A percentile compares a stretch with the other conserved stretches of the same genome.
Evolutionary conservation across 2,113 vertebrate species (phyloP).

Genomic region (Malurus melanocephalus): DNA sequence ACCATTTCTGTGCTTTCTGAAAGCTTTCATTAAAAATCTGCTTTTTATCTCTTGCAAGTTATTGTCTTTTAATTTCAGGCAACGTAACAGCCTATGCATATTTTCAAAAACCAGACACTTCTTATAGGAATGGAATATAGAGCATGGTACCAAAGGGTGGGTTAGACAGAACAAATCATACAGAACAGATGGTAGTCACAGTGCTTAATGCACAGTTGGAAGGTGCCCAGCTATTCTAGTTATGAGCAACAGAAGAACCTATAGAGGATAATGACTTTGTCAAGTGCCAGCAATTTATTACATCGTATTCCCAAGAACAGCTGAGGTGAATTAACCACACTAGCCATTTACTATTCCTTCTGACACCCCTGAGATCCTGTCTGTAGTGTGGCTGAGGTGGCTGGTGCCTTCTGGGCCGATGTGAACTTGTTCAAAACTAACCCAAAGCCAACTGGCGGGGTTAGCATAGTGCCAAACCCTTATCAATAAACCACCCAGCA

Average conservation of each 20-base stretch:
- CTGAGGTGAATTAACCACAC: not conserved
- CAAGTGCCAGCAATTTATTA: constrained; percentile 3
- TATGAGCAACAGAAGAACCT: not conserved
- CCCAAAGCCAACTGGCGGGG: not conserved
- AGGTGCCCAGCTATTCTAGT: not conserved
- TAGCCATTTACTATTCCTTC: not conserved
- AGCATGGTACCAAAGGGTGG: not conserved
- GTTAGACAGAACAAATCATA: not conserved
- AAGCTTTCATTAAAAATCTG: not conserved
- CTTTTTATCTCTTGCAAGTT: not conserved
- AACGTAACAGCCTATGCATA: not conserved
- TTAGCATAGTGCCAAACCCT: accelerated
- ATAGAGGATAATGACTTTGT: not conserved
- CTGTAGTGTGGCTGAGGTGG: not conserved
- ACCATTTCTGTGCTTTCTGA: not conserved
- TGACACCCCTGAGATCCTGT: not conserved
- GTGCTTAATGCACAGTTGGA: not conserved
- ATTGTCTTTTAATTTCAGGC: not conserved
- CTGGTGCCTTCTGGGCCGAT: not conserved
- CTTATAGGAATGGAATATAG: not conserved
- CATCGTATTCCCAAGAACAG: not conserved
- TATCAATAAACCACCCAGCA: accelerated
- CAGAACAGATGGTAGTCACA: not conserved
- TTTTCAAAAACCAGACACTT: not conserved
- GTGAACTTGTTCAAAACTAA: not conserved